Evolutionary conservation across 2,113 vertebrate genomes (phyloP).

Genomic region (Mobula birostris): DNA sequence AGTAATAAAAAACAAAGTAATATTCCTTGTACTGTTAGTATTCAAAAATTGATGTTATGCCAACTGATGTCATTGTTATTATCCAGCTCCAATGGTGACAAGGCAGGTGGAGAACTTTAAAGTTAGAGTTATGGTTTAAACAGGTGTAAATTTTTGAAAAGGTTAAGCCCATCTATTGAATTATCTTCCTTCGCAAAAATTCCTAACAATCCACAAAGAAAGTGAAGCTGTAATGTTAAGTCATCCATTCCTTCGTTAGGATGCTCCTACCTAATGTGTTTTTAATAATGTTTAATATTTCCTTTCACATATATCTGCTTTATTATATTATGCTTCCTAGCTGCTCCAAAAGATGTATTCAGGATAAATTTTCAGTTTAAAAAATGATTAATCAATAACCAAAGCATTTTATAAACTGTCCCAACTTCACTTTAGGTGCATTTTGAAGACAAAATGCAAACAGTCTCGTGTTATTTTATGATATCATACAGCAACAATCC

Average conservation of each 20-base stretch:
- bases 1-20: conserved; percentile 4
- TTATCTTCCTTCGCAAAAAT: neutral
- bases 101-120: conserved; percentile 21
- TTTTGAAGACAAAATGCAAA: neutral
- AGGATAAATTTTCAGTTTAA: neutral
- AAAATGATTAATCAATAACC: neutral
- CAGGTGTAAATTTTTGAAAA: conserved; percentile 18
- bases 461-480: neutral
- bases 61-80: conserved; percentile 34
- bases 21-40: conserved; percentile 26
- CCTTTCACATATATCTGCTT: neutral
- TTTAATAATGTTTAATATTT: neutral
- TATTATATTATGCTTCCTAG: neutral
- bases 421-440: neutral
- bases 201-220: neutral
- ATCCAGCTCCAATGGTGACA: conserved; percentile 22
- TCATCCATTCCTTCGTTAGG: neutral
- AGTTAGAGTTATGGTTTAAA: neutral
- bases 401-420: neutral
- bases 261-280: neutral
- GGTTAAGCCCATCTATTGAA: neutral
- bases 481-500: neutral
- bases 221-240: neutral
- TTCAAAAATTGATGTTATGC: conserved; percentile 22
- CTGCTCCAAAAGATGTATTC: neutral